phyloP scores from a whole-genome alignment of 2,888 invertebrate genomes.

The Caradrina clavipalpis region DNA sequence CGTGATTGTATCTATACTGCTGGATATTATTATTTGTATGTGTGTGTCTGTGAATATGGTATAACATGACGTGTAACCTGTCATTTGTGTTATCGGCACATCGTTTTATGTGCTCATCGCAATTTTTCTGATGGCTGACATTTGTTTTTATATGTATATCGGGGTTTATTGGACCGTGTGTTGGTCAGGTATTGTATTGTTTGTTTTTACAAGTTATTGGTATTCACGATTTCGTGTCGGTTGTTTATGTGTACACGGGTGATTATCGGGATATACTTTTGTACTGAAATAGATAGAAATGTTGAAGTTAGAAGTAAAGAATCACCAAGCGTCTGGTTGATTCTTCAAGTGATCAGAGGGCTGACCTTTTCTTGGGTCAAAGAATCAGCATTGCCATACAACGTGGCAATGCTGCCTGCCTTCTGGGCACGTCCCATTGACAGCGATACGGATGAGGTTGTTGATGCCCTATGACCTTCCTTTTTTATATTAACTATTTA shows the following conservation, averaged over 20 bases:
- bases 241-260: background rate
- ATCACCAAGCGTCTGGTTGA: too few relatives aligned
- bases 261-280: constrained; percentile 7
- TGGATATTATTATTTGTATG: background rate
- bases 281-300: background rate
- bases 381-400: too few relatives aligned
- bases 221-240: constrained; percentile 8
- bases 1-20: background rate
- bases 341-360: too few relatives aligned
- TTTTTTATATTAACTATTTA: too few relatives aligned
- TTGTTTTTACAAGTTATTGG: constrained; percentile 28
- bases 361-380: too few relatives aligned
- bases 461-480: too few relatives aligned
- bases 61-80: constrained; percentile 51
- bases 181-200: constrained; percentile 34
- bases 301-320: background rate
- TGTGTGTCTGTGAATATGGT: constrained; percentile 21
- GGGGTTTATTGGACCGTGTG: constrained; percentile 48
- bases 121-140: constrained; percentile 54
- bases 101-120: constrained; percentile 56
- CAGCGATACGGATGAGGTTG: too few relatives aligned
- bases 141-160: constrained; percentile 58
- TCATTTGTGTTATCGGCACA: constrained; percentile 59
- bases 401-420: too few relatives aligned
- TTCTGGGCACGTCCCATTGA: too few relatives aligned